Evolutionary conservation across 2,888 invertebrate species (phyloP).

Genomic region (Cerastis rubricosa): DNA sequence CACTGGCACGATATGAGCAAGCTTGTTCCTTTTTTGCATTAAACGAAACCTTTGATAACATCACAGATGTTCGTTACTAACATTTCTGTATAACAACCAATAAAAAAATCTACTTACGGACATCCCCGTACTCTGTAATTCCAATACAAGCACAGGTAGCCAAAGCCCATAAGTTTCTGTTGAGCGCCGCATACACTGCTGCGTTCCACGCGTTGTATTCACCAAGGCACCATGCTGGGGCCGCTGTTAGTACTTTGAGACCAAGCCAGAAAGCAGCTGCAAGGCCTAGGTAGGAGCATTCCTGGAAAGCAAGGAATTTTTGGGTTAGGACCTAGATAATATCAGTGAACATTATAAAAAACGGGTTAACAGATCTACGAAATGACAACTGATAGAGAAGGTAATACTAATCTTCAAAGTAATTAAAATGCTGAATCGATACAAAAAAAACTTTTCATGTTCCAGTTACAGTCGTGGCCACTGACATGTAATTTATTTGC

Average conservation of each 20-base stretch:
- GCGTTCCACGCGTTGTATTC: conserved; percentile 61
- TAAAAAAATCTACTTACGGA: conserved; percentile 39
- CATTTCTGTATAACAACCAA: not conserved
- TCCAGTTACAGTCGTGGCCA: not conserved
- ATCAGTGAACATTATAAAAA: not conserved
- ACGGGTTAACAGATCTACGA: not conserved
- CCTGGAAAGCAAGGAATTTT: conserved; percentile 31
- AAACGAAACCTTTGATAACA: not conserved
- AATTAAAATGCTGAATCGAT: not conserved
- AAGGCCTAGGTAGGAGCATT: conserved; percentile 49
- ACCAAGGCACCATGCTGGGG: conserved; percentile 55
- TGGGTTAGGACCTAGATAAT: not conserved
- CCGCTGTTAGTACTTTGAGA: conserved; percentile 50
- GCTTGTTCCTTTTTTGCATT: not conserved
- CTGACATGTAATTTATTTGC: not conserved
- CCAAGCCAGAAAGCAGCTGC: conserved; percentile 42
- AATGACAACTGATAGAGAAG: not conserved
- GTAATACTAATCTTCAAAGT: not conserved
- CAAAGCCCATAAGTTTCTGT: conserved; percentile 59
- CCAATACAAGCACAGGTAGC: conserved; percentile 41
- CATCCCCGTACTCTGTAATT: conserved; percentile 52
- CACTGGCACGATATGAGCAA: too few relatives aligned
- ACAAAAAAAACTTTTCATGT: not conserved
- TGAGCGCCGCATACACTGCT: conserved; percentile 48
- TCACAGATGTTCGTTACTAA: not conserved